These are phyloP conservation scores for Nephrotoma flavescens DNA, from an alignment of 2,888 invertebrate species.

Conservation along the genomic window DNA sequence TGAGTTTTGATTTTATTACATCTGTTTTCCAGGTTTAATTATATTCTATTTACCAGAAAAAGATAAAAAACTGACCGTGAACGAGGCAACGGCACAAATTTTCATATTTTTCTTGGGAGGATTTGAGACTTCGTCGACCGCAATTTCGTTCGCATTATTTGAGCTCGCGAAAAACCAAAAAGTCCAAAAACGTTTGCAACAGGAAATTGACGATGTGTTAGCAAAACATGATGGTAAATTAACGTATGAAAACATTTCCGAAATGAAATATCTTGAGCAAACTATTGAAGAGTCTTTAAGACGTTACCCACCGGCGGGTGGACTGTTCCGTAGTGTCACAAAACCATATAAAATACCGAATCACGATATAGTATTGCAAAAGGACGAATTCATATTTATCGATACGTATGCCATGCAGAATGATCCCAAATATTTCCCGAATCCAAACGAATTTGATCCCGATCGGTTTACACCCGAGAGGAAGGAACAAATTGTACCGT, in stretches of 20 bases:
- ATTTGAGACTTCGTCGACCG: constrained; percentile 10
- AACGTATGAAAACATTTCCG: constrained; percentile 12
- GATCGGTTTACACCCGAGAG: constrained; percentile 2
- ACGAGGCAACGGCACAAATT: constrained; percentile 12
- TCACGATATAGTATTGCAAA: neutral
- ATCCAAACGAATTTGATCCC: constrained; percentile 6
- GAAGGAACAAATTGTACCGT: neutral
- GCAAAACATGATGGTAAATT: constrained; percentile 7
- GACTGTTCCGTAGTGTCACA: constrained; percentile 7
- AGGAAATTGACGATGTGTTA: constrained; percentile 13
- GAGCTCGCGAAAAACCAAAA: constrained; percentile 10
- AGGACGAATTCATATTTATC: neutral
- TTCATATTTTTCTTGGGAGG: constrained; percentile 14
- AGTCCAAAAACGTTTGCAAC: constrained; percentile 11
- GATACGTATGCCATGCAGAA: constrained; percentile 1
- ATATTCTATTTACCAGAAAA: neutral
- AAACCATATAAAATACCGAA: constrained; percentile 8
- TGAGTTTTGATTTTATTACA: neutral
- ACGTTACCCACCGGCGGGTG: constrained; percentile 8
- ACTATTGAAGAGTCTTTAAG: constrained; percentile 9
- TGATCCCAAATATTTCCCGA: constrained; percentile 5
- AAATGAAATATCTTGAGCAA: constrained; percentile 14
- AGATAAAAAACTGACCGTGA: neutral
- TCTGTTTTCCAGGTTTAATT: neutral
- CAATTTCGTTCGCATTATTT: constrained; percentile 9